These are phyloP conservation scores for Salvator merianae DNA, from an alignment of 2,113 vertebrate species.

Conservation along the genomic window DNA sequence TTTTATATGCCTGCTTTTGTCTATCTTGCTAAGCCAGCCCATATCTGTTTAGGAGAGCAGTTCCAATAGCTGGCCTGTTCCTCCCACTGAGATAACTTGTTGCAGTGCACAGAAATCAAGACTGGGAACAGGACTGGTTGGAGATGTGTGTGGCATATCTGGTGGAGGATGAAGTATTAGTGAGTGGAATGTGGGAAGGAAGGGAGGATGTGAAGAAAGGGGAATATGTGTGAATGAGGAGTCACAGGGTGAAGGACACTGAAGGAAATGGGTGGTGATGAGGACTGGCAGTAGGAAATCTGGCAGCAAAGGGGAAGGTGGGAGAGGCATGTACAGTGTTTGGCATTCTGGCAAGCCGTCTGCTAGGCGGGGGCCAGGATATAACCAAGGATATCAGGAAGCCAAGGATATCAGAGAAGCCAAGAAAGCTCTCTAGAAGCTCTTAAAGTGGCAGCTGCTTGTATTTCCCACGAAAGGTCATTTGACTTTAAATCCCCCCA, in stretches of 20 bases:
- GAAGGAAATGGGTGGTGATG: background rate
- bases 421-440: constrained; percentile 2
- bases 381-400: background rate
- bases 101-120: background rate
- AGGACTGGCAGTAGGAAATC: background rate
- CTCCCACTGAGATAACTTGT: constrained; percentile 8
- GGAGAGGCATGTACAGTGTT: background rate
- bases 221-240: background rate
- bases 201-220: background rate
- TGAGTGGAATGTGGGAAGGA: background rate
- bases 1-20: constrained; percentile 22
- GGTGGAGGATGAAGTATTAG: background rate
- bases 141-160: background rate
- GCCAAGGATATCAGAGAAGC: too few species aligned
- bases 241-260: background rate
- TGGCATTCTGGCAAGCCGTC: background rate
- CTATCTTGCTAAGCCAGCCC: constrained; percentile 7
- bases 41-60: constrained; percentile 4
- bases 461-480: constrained; percentile 1
- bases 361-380: background rate
- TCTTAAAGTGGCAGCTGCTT: background rate
- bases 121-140: background rate
- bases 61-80: background rate
- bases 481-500: background rate
- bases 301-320: background rate